Conservation (phyloP, 1,140 invertebrate species). For the Aphaenogaster floridana region DNA sequence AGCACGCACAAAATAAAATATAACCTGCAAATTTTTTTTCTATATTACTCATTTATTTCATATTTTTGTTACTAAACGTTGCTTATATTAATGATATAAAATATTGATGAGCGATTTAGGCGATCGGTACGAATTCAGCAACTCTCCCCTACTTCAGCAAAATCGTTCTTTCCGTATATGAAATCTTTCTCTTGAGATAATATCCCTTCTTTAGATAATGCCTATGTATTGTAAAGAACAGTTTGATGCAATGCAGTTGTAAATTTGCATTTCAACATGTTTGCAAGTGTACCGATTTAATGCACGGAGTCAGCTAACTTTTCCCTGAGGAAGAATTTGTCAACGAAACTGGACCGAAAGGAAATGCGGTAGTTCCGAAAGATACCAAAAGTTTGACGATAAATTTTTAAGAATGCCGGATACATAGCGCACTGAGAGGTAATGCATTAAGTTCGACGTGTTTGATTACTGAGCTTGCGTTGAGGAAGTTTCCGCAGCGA, state of each 20-base stretch:
- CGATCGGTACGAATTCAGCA: too few species aligned
- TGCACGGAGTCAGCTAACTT: constrained; percentile 16
- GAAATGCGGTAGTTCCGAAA: constrained; percentile 29
- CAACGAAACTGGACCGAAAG: constrained; percentile 38
- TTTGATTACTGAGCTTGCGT: constrained; percentile 55
- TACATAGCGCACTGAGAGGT: constrained; percentile 20
- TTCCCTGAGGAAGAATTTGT: constrained; percentile 39
- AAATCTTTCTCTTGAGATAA: too few species aligned
- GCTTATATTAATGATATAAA: too few species aligned
- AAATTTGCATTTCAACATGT: constrained; percentile 30
- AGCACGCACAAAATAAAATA: too few species aligned
- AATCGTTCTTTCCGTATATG: too few species aligned
- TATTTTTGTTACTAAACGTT: too few species aligned
- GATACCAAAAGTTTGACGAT: constrained; percentile 46
- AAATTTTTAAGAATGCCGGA: constrained; percentile 45
- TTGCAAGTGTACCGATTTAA: constrained; percentile 22
- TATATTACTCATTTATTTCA: too few species aligned
- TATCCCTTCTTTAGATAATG: not conserved
- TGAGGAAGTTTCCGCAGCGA: constrained; percentile 52
- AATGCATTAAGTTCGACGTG: constrained; percentile 59
- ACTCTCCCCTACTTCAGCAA: too few species aligned
- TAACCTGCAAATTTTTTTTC: too few species aligned
- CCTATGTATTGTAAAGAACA: not conserved
- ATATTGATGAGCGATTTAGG: too few species aligned
- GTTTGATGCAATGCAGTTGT: not conserved